Evolutionary conservation across 1,140 invertebrate species (phyloP), one percentile per base, ranked within the genome.

Genomic region (Solenopsis invicta): DNA sequence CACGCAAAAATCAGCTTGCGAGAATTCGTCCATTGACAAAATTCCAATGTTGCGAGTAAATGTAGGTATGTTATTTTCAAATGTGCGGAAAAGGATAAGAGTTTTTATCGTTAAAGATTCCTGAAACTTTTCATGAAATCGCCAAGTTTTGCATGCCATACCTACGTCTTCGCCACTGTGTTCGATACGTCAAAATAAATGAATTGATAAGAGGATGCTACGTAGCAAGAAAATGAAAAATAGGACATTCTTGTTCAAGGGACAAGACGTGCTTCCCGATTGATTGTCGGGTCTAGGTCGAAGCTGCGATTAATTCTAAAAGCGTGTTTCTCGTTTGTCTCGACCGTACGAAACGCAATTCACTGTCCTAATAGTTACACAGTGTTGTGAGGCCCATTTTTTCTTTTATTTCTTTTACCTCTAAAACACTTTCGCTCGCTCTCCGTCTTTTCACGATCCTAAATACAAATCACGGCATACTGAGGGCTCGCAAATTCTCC

Each of bases 301-400:
- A 91, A 91, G 82, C 85, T 89, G 87, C 87, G 67, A 89, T 78
- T 91, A 91, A 90, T 88, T 56, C 87, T 91, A 91, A 80, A 88
- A 88, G 90, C 87, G 87, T 90, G 87, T 90, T 54, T 78, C 66
- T 88, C 82, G 12, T 90, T 67, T 45, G 52, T 86, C 41, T 80
- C 77, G 81, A 71, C 10, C 24, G 41, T 82, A 62, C 54, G 86
- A 88, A 84, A 86, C 87, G 72, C 54, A 56, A 64, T 48, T 84
- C 52, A 62, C 76, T 90, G 61, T 34, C n/a, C 75, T 90, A 90
- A 76, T 12, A 56, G 84, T 56, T 87, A 90, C 90, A 90, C 67
- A 90, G 85, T 61, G 75, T 75, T 66, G 64, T 69, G 85, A 86
- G 85, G 85, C 85, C 85, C 80, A 72, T 29, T 77, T 61, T 61